These are phyloP conservation scores for Xylocampa areola DNA, from an alignment of 2,888 invertebrate genomes.

Conservation along the genomic window DNA sequence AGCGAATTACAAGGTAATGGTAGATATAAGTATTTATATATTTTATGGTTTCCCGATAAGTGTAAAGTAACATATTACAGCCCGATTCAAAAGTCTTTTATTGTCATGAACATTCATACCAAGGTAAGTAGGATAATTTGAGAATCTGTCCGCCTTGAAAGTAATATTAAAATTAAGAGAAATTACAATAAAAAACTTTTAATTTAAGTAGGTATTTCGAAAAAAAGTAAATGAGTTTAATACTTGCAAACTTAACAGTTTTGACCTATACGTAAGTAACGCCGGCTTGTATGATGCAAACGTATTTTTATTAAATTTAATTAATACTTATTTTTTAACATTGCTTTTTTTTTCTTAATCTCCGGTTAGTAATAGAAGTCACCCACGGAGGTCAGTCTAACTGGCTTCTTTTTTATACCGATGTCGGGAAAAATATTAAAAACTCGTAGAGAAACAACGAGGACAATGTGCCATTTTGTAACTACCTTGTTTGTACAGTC, in stretches of 20 bases:
- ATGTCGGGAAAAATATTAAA: too few relatives aligned
- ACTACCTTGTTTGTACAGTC: too few relatives aligned
- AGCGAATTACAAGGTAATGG: too few relatives aligned
- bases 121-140: conserved; percentile 5
- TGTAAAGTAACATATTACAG: not conserved
- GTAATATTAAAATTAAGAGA: not conserved
- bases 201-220: not conserved
- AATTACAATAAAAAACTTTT: not conserved
- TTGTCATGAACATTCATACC: conserved; percentile 4
- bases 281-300: not conserved
- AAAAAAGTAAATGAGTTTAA: not conserved
- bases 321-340: too few relatives aligned
- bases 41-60: not conserved
- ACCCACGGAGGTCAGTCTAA: too few relatives aligned
- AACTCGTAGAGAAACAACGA: too few relatives aligned
- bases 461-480: too few relatives aligned
- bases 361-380: too few relatives aligned
- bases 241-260: not conserved
- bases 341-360: too few relatives aligned
- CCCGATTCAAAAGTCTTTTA: not conserved
- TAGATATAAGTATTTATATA: not conserved
- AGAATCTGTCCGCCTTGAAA: conserved; percentile 6
- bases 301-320: not conserved
- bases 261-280: not conserved
- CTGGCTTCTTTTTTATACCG: too few relatives aligned